Evolutionary conservation across 35 echinoderm and acorn worm species (phyloP), one percentile per base, ranked within the genome.

Genomic region (Patiria miniata): DNA sequence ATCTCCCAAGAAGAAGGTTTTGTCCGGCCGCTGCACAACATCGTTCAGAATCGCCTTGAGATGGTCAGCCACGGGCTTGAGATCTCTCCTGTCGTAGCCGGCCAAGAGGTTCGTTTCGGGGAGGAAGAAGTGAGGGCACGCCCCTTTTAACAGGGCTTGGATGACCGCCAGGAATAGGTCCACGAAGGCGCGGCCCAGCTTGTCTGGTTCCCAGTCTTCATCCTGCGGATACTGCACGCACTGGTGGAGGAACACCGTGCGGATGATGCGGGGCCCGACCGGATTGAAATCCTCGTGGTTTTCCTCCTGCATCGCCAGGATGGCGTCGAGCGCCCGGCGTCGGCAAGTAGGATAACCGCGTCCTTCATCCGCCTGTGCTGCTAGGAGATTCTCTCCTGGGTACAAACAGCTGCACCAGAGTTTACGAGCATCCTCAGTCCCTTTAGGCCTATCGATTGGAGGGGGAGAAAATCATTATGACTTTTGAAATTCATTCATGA

Each of bases 211-310:
- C 95, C 95, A 97, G 79, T 93, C 91, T 34, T 94, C 88, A 16
- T 93, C 84, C 21, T 94, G 87, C 5, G 95, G 95, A 83, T 90
- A 97, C 78, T 94, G 95, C 44, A 93, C 77, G 56, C 95, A 97
- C 59, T 97, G 91, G 18, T 93, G 88, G 2, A 97, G 84, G 79
- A 97, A 93, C 8, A 83, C 57, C 0, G 76, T 97, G 19, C 91
- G 87, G 21, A 97, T 37, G 22, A 97, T 52, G 37, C 91, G 83
- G 18, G 87, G 40, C 17, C 57, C 85, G 21, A 94, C 81, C 0
- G 95, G 95, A 89, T 87, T 40, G 65, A 97, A 97, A 30, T 85
- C 91, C 38, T 93, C 88, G 3, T 22, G 36, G 90, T 97, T 97
- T 39, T 97, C 95, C 12, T 90, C 92, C 58, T 79, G 85, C 0